These are phyloP conservation scores for Drosophila anceps DNA, from an alignment of 2,888 invertebrate genomes.

Conservation along the genomic window DNA sequence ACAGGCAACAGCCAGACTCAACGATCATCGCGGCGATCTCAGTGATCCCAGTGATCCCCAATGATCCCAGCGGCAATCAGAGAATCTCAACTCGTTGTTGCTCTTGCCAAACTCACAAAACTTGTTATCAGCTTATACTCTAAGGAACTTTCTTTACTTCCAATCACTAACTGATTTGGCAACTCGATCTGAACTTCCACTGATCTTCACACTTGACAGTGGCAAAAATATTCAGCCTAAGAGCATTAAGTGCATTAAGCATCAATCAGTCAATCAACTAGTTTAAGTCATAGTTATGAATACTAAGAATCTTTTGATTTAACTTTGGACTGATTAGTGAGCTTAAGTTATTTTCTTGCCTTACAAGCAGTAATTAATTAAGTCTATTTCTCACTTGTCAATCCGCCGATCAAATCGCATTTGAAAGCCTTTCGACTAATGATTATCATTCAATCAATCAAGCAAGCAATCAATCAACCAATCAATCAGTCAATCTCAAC, in stretches of 20 bases:
- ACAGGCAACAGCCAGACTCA: background rate
- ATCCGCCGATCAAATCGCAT: background rate
- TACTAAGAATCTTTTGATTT: too few species aligned
- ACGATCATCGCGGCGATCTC: constrained; percentile 31
- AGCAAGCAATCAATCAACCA: background rate
- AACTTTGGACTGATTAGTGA: too few species aligned
- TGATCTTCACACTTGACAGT: too few species aligned
- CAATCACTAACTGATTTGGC: background rate
- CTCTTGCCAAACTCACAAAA: constrained; percentile 1
- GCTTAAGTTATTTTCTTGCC: too few species aligned
- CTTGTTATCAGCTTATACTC: background rate
- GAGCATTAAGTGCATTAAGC: too few species aligned
- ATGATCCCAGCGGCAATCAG: background rate
- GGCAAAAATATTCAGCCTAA: too few species aligned
- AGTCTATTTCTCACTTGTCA: background rate
- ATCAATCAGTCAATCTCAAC: background rate
- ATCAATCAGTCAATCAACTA: too few species aligned
- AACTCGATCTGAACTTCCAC: background rate
- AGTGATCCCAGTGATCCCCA: constrained; percentile 5
- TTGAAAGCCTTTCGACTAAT: background rate
- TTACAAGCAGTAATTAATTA: too few species aligned
- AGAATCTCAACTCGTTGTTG: constrained; percentile 8
- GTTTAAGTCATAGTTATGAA: too few species aligned
- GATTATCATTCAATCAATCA: background rate
- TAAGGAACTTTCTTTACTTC: background rate